Conservation (phyloP, 1,140 invertebrate genomes). For the Centruroides sculpturatus region DNA sequence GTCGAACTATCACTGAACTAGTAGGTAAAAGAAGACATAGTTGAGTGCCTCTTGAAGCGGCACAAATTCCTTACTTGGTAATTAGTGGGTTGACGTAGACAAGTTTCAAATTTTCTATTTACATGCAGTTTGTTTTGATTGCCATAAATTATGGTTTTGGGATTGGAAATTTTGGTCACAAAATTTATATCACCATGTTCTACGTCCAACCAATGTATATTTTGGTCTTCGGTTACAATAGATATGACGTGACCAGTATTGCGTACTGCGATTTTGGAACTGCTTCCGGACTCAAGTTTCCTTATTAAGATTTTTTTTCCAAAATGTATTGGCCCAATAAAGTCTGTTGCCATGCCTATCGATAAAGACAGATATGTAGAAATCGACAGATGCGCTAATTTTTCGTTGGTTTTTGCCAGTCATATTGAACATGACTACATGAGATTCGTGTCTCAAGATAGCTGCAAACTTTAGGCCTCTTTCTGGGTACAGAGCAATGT, state of each 20-base stretch:
- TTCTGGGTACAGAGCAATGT: conserved; percentile 10
- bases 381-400: not conserved
- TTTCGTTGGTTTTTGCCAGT: conserved; percentile 11
- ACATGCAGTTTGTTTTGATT: too few species aligned
- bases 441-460: conserved; percentile 4
- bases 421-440: conserved; percentile 13
- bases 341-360: conserved; percentile 1
- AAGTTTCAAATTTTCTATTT: too few species aligned
- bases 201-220: conserved; percentile 32
- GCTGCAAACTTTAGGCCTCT: conserved; percentile 15
- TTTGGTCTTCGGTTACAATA: conserved; percentile 26
- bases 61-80: too few species aligned
- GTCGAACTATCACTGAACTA: conserved; percentile 37
- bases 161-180: not conserved
- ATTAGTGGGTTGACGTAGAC: too few species aligned
- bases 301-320: too few species aligned
- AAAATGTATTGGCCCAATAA: conserved; percentile 15
- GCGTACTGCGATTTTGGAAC: too few species aligned
- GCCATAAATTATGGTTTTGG: too few species aligned
- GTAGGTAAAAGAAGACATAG: conserved; percentile 52
- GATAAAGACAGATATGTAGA: conserved; percentile 6
- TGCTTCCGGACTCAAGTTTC: too few species aligned
- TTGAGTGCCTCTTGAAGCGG: conserved; percentile 41
- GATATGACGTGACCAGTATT: conserved; percentile 14
- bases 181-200: conserved; percentile 10